Conservation (phyloP, 2,797 vertebrate species). For the Hypotaenidia okinawae region DNA sequence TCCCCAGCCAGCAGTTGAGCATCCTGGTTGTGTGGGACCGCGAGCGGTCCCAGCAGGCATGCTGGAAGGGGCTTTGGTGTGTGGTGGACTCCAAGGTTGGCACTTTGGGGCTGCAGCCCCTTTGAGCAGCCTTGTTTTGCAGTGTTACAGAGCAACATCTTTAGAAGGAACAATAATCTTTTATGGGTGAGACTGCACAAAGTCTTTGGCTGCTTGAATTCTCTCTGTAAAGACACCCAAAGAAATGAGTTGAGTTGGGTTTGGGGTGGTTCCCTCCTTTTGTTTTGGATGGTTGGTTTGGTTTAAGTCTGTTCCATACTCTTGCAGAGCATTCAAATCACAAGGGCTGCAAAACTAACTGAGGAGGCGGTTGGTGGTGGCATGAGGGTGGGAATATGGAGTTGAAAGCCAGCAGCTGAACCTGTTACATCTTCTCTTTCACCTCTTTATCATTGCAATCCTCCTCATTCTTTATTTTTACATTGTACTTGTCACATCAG, state of each 20-base stretch:
- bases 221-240: neutral
- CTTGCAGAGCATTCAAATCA: neutral
- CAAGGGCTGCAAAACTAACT: neutral
- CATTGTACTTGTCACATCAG: neutral
- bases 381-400: fast-evolving
- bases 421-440: neutral
- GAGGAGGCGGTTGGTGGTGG: neutral
- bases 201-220: neutral
- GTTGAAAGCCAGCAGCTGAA: neutral
- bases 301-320: neutral
- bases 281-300: no score
- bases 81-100: neutral
- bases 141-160: neutral
- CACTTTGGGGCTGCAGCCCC: neutral
- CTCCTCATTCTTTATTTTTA: neutral
- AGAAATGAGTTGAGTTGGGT: neutral
- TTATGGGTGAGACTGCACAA: neutral
- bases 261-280: neutral
- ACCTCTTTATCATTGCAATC: neutral
- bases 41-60: neutral
- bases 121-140: neutral
- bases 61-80: neutral
- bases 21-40: fast-evolving
- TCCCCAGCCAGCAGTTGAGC: neutral
- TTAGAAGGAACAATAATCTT: neutral